phyloP scores from a whole-genome alignment of 2,888 invertebrate species.

The Acleris emargana region DNA sequence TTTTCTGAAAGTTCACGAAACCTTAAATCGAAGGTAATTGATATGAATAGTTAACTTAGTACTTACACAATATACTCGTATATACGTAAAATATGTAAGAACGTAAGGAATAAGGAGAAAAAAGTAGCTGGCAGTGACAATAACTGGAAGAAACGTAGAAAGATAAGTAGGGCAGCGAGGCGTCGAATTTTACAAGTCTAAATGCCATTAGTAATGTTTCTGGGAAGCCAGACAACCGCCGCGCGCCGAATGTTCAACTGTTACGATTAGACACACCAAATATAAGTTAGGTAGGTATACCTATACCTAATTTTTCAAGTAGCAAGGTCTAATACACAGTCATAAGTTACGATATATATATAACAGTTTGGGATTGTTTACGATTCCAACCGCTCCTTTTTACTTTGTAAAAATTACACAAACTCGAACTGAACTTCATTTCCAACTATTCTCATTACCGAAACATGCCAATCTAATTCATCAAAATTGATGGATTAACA shows the following conservation, averaged over 20 bases:
- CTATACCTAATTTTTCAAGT: too few species aligned
- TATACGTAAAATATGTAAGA: too few species aligned
- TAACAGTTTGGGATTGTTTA: too few species aligned
- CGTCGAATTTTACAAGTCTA: constrained; percentile 62
- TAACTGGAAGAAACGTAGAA: constrained; percentile 41
- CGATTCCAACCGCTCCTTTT: too few species aligned
- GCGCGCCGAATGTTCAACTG: constrained; percentile 70
- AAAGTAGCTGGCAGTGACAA: too few species aligned
- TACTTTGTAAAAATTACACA: not conserved
- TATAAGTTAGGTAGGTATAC: too few species aligned
- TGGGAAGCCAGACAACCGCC: constrained; percentile 71
- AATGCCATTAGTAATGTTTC: constrained; percentile 68
- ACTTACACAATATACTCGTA: too few species aligned
- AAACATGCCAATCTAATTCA: constrained; percentile 31
- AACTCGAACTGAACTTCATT: constrained; percentile 6
- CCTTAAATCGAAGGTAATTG: not conserved
- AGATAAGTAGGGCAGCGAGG: constrained; percentile 56
- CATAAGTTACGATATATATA: too few species aligned
- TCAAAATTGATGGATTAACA: constrained; percentile 33
- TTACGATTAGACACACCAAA: not conserved
- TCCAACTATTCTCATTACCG: constrained; percentile 21
- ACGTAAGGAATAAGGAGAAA: too few species aligned
- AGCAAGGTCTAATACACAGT: too few species aligned
- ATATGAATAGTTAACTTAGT: not conserved
- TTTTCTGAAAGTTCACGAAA: not conserved